Evolutionary conservation across 2,888 invertebrate genomes (phyloP), one percentile per base, ranked within the genome.

Genomic region (Eulithis prunata): DNA sequence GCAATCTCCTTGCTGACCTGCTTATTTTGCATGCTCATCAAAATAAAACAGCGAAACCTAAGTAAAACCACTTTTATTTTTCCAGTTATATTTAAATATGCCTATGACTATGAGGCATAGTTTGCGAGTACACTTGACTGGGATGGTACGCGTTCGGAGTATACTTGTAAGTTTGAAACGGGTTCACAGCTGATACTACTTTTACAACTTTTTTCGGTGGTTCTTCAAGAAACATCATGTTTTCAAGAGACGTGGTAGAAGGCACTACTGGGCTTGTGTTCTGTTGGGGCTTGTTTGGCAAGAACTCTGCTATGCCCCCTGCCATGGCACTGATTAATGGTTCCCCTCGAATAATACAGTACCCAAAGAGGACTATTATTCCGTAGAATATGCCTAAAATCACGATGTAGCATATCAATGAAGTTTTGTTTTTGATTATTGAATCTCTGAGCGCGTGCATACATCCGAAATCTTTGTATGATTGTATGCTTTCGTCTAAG

Each of bases 181-280:
- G 92, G 60, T 91, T 89, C 4, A 77, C 69, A 0, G 89, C 83
- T 0, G 92, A 92, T 2, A 92, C 88, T 0, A 92, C 86, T 66
- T 82, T 83, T 3, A 91, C 82, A 0, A 92, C 75, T 70, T 82
- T 91, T 74, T 85, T 85, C 0, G 91, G 87, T 4, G 86, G 83
- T 56, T 91, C 90, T 38, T 89, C 87, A 0, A 78, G 75, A 67
- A 84, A 88, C 64, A 84, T 75, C 79, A 85, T 83, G 56, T 88
- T 85, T n/a, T 85, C 82, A 5, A 85, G 65, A 0, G 87, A 82
- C 2, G 83, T 73, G 47, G 74, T 73, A 0, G 84, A 81, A 0
- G 79, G 75, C 0, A 71, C 69, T 2, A 72, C 65, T 12, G 73
- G 74, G 2, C 67, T 75, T 1, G 70, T 57, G 5, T 72, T 70